Percentiles rank a stretch among this genome's conserved stretches.
Evolutionary conservation across 2,113 vertebrate genomes (phyloP).

Genomic region (Spea bombifrons): DNA sequence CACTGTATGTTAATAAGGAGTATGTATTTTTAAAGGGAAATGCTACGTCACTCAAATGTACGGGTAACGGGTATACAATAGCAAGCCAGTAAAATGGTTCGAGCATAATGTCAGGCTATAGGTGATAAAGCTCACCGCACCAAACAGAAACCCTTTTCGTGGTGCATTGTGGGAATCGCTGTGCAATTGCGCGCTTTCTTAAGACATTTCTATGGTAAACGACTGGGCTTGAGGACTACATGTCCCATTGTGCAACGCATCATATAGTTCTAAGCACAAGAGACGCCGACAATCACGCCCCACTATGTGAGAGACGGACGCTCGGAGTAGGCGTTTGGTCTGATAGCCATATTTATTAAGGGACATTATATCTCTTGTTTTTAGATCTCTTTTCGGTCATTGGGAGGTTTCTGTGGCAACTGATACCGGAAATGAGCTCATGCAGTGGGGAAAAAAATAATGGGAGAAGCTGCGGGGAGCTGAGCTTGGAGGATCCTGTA

Average conservation of each 20-base stretch:
- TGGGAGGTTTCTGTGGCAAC: constrained; percentile 10
- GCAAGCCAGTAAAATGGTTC: too few relatives aligned
- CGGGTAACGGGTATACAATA: too few relatives aligned
- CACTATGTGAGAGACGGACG: too few relatives aligned
- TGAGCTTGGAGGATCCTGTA: neutral
- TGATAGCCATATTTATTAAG: too few relatives aligned
- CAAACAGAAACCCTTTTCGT: too few relatives aligned
- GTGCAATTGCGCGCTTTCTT: too few relatives aligned
- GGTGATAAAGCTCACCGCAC: too few relatives aligned
- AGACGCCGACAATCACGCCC: neutral
- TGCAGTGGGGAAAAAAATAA: neutral
- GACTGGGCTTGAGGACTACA: neutral
- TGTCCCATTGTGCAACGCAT: neutral
- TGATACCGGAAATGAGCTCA: constrained; percentile 25
- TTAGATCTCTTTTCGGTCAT: neutral
- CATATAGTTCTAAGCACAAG: neutral
- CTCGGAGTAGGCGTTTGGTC: too few relatives aligned
- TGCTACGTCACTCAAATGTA: too few relatives aligned
- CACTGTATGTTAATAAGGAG: too few relatives aligned
- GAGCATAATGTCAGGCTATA: too few relatives aligned
- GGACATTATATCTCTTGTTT: neutral
- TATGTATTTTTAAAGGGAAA: too few relatives aligned
- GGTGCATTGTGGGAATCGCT: neutral
- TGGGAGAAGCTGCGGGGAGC: neutral
- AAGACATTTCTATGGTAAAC: neutral